Evolutionary conservation across 1,140 invertebrate species (phyloP), one percentile per base, ranked within the genome.

Genomic region (Magallana ariakensis): DNA sequence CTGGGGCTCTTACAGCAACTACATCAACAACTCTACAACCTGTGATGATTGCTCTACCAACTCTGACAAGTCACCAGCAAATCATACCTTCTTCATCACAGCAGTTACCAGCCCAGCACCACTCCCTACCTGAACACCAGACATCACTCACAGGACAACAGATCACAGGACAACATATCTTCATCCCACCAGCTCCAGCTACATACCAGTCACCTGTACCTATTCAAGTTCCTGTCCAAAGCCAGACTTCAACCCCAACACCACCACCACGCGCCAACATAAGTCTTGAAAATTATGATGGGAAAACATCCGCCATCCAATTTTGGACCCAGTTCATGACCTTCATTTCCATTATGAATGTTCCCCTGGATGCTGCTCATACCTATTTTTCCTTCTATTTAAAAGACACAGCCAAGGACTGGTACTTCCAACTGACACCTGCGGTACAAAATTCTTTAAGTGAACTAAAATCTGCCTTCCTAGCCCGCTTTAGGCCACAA

Each of bases 261-360:
- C 8, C 11, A 16, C 13, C 46, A 55, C 81, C 46, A 11, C n/a
- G 46, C 1, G 19, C 54, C 10, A 80, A 57, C 15, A 54, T 58
- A 0, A 33, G 56, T 10, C 26, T 85, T 1, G 75, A 81, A 60
- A 56, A 33, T 3, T 86, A 81, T 58, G 56, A 58, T 62, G 57
- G 85, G n/a, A 9, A 46, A 53, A 81, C n/a, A 13, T 58, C 75
- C 1, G 85, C 80, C 6, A 54, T 33, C 8, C 16, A 86, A 54
- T 86, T 57, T 57, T 86, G 80, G 85, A 58, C 80, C 7, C 58
- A 57, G 19, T 86, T 82, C 60, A 53, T 82, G 26, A 62, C 85
- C 1, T 86, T 86, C 53, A 53, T 86, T 16, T 81, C 75, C 4
- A 8, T 86, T 4, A 75, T 81, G 33, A 58, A 58, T n/a, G 53